Evolutionary conservation across 2,797 vertebrate genomes (phyloP).

Genomic region (Sebastes itinus): DNA sequence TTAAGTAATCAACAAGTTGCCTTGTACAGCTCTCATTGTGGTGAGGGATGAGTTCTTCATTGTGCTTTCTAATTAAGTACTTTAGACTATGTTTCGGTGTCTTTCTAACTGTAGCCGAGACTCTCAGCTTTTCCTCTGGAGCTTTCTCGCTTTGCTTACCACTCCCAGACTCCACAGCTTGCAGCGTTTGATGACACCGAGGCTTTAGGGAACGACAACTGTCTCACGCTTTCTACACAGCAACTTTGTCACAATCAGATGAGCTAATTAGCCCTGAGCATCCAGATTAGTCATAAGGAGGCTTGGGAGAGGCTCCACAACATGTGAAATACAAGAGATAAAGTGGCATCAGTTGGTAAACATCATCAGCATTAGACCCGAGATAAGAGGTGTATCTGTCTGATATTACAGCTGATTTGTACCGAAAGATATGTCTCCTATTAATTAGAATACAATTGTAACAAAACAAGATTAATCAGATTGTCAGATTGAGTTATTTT

Average conservation of each 20-base stretch:
- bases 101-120: neutral
- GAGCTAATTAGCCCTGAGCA: conserved; percentile 77
- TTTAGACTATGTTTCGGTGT: neutral
- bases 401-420: neutral
- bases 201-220: conserved; percentile 60
- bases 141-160: conserved; percentile 5
- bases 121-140: conserved; percentile 35
- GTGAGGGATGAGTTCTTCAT: neutral
- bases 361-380: neutral
- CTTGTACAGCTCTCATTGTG: neutral
- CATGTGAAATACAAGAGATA: conserved; percentile 21
- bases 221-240: conserved; percentile 50
- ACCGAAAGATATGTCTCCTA: neutral
- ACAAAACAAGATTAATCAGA: neutral
- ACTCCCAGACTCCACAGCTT: conserved; percentile 48
- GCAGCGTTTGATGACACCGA: conserved; percentile 42
- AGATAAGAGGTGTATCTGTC: neutral
- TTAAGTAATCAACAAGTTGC: neutral
- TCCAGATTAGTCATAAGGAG: conserved; percentile 59
- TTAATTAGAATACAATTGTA: neutral
- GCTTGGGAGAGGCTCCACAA: conserved; percentile 20
- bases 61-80: conserved; percentile 30
- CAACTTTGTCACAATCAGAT: conserved; percentile 78
- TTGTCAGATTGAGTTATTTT: neutral
- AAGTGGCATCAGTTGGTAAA: conserved; percentile 18